Base-by-base conservation (phyloP, 1,140 invertebrate species). In the Brachionus sp. region DNA sequence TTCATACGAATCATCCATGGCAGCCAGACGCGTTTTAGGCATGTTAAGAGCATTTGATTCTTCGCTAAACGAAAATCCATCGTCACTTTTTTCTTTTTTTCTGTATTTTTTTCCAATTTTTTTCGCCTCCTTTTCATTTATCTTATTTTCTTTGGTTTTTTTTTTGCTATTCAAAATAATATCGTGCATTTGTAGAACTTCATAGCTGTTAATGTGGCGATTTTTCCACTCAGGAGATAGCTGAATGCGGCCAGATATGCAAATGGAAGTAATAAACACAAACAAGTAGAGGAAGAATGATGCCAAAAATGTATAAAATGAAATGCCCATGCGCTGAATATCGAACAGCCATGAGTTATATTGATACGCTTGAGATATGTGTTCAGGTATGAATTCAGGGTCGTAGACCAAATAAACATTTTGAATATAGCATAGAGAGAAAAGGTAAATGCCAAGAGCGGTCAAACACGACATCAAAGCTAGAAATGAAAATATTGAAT, bases 121-220 rank as follows among this genome's bases (percentile, higher is more conserved):
- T 46, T 75, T 75, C 12, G 70, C 70, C 25, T 75, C 70, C 44
- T 75, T 75, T 33, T 75, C 70, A 29, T 75, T 46, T 75, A 6
- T 9, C 12, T 75, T 75, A 13, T 46, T 46, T 25, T 75, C 70
- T 46, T 46, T 75, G 33, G 5, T 46, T n/a, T 46, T 46, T 75
- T 75, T 75, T 75, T 75, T 75, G 12, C 39, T 12, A 33, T 66
- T 80, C n/a, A 66, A 29, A 57, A 80, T 25, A 10, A 80, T 80
- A 44, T 80, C 77, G 10, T 80, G 77, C 77, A 80, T 80, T 37
- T 62, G 77, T 12, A 80, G 19, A 2, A 80, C 77, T 62, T 80
- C 77, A 80, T 80, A 80, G 37, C 62, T 80, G 19, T 57, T 57
- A 3, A 39, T n/a, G n/a, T 80, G 77, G 2, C 77, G 46, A 33